Evolutionary conservation across 2,888 invertebrate species (phyloP), one percentile per base, ranked within the genome.

Genomic region (Rhimphoctona megacephalus): DNA sequence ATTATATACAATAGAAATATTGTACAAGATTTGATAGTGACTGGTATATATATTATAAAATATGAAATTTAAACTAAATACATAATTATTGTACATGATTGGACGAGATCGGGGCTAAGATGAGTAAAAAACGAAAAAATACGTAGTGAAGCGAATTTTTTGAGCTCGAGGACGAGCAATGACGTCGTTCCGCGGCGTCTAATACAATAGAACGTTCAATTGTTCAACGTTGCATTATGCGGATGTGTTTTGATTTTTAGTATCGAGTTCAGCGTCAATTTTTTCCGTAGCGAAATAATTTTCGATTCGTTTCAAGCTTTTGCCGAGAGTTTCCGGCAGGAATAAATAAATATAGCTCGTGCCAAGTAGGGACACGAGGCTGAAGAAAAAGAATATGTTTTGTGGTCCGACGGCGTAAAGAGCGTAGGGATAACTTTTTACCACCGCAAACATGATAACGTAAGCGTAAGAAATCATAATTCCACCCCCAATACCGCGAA

Each of bases 241-340:
- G 5, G 61, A 2, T 17, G 30, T 7, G 30, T 61, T 61, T 30
- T 17, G 61, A 30, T 7, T 57, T 25, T 72, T 54, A 33, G 7
- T 19, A 8, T 43, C 43, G 25, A 57, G 39, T 5, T 30, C n/a
- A 43, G 57, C 6, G 1, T 25, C 61, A 0, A 6, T 46, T 30
- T 74, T 30, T 19, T 43, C 14, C 6, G 70, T 25, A 36, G 39
- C 90, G 90, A 95, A 95, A 91, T 94, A 93, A 30, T 92, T 90
- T 91, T 96, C 95, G 83, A 96, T 96, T 90, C 96, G 95, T 19
- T 90, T 90, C 87, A 96, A 95, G 66, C 94, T 95, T 92, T 95
- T 96, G 0, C 96, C 95, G 36, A 95, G 92, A 1, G 96, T 96
- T 93, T 96, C 96, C 1, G 96, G 96, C 70, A 96, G 90, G 89